These are phyloP conservation scores for Polypedilum vanderplanki DNA, from an alignment of 1,140 invertebrate species.

Conservation along the genomic window DNA sequence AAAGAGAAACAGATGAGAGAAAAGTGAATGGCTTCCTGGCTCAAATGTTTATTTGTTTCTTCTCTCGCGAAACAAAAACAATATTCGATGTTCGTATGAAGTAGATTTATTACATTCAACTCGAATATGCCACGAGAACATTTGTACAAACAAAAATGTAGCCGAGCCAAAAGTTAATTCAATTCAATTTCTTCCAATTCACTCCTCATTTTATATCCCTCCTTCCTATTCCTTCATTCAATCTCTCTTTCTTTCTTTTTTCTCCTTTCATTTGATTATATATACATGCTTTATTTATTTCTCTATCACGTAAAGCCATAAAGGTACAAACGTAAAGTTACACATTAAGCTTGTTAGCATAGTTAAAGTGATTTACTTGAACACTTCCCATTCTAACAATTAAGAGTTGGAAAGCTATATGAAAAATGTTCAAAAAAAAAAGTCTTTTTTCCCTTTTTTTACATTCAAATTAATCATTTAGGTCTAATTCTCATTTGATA, in stretches of 20 bases:
- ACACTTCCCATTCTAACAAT: too few species aligned
- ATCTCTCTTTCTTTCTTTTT: neutral
- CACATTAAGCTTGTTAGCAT: too few species aligned
- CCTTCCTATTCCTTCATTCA: too few species aligned
- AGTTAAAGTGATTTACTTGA: too few species aligned
- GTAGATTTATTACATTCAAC: constrained; percentile 2
- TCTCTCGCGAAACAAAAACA: neutral
- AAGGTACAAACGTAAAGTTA: too few species aligned
- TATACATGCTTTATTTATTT: too few species aligned
- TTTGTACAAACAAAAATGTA: neutral
- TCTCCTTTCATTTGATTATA: neutral
- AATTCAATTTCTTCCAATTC: neutral
- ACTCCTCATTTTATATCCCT: constrained; percentile 9
- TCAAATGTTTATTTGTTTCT: neutral
- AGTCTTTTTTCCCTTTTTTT: neutral
- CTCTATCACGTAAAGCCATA: too few species aligned
- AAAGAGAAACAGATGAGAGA: neutral
- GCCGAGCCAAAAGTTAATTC: neutral
- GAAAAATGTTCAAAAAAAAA: neutral
- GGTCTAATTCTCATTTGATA: constrained; percentile 19
- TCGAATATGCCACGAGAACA: neutral
- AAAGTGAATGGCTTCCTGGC: neutral
- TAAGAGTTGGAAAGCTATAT: too few species aligned
- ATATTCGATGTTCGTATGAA: neutral
- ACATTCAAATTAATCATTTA: constrained; percentile 13